Evolutionary conservation across 1,140 invertebrate species (phyloP), one percentile per base, ranked within the genome.

Genomic region (Zaprionus inermis): DNA sequence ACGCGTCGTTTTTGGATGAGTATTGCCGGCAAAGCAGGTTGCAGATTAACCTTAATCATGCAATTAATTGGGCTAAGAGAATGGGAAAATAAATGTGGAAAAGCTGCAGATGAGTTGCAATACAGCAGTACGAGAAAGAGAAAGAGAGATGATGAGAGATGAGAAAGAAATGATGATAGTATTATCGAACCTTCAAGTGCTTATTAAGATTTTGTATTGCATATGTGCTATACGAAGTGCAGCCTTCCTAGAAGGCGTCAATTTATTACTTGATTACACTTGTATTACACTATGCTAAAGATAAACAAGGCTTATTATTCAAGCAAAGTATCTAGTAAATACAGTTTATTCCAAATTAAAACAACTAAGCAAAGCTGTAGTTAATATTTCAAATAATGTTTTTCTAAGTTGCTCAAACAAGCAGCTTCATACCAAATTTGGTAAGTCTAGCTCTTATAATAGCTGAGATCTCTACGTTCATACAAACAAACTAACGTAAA

Each of bases 31-130:
- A 57, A 5, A 22, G 76, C 44, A 51, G 56, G 36, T 58, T 56
- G 30, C 57, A 54, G 84, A 86, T 86, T 88, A 79, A 78, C 76
- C 72, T 86, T 88, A 86, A 86, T 86, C 83, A 79, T 65, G 68
- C 76, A 65, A 77, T 83, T 79, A 86, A 86, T 86, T 88, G 83
- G 76, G 79, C 69, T 64, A 73, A 72, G 58, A 55, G 64, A 64
- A 54, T 28, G 34, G 46, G 44, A 34, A 20, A 30, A n/a, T 16
- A 9, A 41, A 9, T 41, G 7, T 41, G 58, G 11, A 22, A 44
- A 60, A 32, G 7, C 24, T 7, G 12, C 16, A 22, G 24, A 51
- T 56, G n/a, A 52, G 38, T 70, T 49, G 64, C 51, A 34, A 36
- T 38, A 2, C 14, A 46, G 0, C 2, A 52, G 18, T 16, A 12